A percentile compares a stretch with the other conserved stretches of the same genome.
phyloP scores from a whole-genome alignment of 2,888 invertebrate species.

The Orthosia gracilis region DNA sequence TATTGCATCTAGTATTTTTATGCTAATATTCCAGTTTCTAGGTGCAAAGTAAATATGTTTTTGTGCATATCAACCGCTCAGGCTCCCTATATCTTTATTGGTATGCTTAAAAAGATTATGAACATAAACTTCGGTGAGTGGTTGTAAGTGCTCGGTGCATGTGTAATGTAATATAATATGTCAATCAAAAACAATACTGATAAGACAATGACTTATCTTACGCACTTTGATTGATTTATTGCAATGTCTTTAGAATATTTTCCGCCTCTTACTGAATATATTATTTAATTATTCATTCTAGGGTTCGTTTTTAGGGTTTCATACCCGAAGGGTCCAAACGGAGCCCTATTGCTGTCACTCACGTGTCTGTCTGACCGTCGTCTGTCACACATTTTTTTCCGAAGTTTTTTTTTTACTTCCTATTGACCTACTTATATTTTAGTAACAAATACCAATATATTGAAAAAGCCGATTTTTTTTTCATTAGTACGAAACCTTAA shows the following conservation, averaged over 20 bases:
- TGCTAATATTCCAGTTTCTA: slow-evolving; percentile 28
- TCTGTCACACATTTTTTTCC: too few relatives aligned
- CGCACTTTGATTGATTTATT: slow-evolving; percentile 38
- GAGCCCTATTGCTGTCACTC: too few relatives aligned
- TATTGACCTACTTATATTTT: too few relatives aligned
- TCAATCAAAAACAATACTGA: slow-evolving; percentile 38
- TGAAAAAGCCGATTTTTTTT: too few relatives aligned
- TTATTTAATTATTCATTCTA: neutral
- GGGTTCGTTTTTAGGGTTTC: neutral
- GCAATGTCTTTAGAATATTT: neutral
- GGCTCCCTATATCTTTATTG: slow-evolving; percentile 18
- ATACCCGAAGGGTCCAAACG: neutral
- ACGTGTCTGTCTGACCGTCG: too few relatives aligned
- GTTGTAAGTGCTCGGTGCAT: neutral
- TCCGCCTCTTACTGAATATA: slow-evolving; percentile 8
- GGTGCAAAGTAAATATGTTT: slow-evolving; percentile 11
- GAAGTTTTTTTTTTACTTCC: too few relatives aligned
- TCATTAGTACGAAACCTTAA: too few relatives aligned
- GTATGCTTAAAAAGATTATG: slow-evolving; percentile 19
- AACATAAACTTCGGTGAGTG: neutral
- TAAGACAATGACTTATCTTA: slow-evolving; percentile 22
- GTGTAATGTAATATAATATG: neutral
- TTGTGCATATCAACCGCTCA: slow-evolving; percentile 1
- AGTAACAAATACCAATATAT: too few relatives aligned
- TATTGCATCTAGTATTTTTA: slow-evolving; percentile 14